Base-by-base conservation (phyloP, 2,888 invertebrate species). In the Cephus pygmeus region DNA sequence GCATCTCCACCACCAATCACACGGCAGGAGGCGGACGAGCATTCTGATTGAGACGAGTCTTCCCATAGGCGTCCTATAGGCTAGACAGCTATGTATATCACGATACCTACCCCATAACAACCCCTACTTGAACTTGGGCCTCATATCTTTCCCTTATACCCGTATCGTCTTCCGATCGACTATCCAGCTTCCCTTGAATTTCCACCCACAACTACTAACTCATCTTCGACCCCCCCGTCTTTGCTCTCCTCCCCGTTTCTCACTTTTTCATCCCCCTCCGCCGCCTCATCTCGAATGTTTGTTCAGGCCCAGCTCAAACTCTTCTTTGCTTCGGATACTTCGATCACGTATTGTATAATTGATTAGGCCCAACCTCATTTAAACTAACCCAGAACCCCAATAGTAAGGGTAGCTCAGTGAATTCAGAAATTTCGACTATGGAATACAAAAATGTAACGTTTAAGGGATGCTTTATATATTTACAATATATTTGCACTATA, bases 1-100 rank as follows among this genome's bases (percentile, higher is more conserved):
- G 86, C 85, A 88, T 87, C 81, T 83, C 83, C 79, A 79, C 88
- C 86, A 89, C 90, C 89, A 89, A 90, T 90, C 90, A 89, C 88
- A 81, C 87, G 83, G 83, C 87, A 85, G 88, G 88, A 71, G 71
- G 71, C 71, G 33, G 71, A 85, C 81, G 73, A 78, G 83, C 85
- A 87, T 71, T 71, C 84, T 85, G 87, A 88, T 87, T 86, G 87
- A 88, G 87, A 87, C 87, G 85, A 86, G 76, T 82, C 85, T 31
- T 34, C 34, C 71, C 71, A 15, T 34, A 31, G 31, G 71, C 71
- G 56, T 30, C 77, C 80, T 76, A 82, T 82, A 81, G 81, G 40
- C 76, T 56, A 56, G 56, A 23, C 15, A 23, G 23, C 56, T 56
- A 56, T 56, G 56, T 56, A 56, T 56, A 56, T 56, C 56, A 56